Evolutionary conservation across 2,888 invertebrate genomes (phyloP).

Genomic region (Diaphora mendica): DNA sequence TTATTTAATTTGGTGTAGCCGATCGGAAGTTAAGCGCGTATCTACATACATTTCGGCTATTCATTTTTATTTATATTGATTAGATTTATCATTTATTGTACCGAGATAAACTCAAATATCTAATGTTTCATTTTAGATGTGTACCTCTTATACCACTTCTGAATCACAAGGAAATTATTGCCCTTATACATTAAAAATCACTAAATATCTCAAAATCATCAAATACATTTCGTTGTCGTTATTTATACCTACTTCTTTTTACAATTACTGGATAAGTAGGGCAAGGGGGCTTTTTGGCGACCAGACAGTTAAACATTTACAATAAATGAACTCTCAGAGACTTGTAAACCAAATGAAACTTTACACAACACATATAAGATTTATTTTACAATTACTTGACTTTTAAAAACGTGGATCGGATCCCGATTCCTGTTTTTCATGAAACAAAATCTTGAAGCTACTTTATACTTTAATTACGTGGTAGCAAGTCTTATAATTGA

Average conservation of each 20-base stretch:
- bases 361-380: background rate
- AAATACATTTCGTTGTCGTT: background rate
- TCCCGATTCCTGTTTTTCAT: constrained; percentile 11
- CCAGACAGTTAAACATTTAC: constrained; percentile 1
- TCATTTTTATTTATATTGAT: too few relatives aligned
- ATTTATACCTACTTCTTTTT: background rate
- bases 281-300: background rate
- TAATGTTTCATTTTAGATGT: background rate
- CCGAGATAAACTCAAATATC: background rate
- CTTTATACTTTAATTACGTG: constrained; percentile 16
- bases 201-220: too few relatives aligned
- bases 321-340: constrained; percentile 4
- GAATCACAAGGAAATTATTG: background rate
- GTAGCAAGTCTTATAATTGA: constrained; percentile 15
- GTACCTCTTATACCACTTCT: background rate
- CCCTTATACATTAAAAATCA: too few relatives aligned
- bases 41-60: too few relatives aligned
- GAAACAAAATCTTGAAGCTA: background rate
- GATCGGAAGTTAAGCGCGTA: too few relatives aligned
- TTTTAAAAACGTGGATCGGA: background rate
- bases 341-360: background rate
- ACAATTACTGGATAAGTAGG: background rate
- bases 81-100: background rate
- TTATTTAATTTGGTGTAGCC: too few relatives aligned
- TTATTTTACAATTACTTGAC: background rate